These are phyloP conservation scores for Congeria kusceri DNA, from an alignment of 2,888 invertebrate species.

Conservation along the genomic window DNA sequence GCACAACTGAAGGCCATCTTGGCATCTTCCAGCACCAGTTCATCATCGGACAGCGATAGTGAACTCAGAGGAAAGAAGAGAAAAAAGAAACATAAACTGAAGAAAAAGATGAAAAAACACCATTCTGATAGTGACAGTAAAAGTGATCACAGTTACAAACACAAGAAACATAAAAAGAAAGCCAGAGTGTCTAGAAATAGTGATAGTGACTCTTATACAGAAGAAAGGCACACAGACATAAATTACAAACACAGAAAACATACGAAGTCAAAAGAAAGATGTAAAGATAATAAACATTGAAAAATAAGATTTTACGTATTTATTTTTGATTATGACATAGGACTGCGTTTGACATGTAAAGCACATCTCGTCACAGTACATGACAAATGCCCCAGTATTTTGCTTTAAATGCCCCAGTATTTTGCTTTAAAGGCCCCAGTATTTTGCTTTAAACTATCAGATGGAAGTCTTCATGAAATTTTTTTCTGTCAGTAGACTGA, in stretches of 20 bases:
- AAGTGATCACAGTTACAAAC: no score
- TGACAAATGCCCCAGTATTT: no score
- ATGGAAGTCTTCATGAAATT: no score
- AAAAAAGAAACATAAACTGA: neutral
- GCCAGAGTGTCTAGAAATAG: neutral
- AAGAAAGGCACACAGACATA: conserved; percentile 1
- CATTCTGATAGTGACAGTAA: neutral
- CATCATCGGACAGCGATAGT: conserved; percentile 22
- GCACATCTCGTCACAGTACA: no score
- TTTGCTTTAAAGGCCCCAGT: no score
- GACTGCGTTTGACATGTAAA: no score
- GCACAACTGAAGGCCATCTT: conserved; percentile 29
- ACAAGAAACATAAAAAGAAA: conserved; percentile 1
- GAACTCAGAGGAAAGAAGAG: conserved; percentile 2
- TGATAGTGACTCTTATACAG: conserved; percentile 2
- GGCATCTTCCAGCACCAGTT: conserved; percentile 16
- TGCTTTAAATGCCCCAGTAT: no score
- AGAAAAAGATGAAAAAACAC: neutral
- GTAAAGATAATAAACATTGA: neutral
- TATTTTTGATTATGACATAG: no score
- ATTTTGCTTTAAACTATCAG: no score
- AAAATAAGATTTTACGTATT: neutral
- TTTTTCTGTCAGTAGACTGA: no score
- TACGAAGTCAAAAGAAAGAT: conserved; percentile 1
- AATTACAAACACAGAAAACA: neutral